Evolutionary conservation across 1,140 invertebrate genomes (phyloP).

Genomic region (Macrosteles quadrilineatus): DNA sequence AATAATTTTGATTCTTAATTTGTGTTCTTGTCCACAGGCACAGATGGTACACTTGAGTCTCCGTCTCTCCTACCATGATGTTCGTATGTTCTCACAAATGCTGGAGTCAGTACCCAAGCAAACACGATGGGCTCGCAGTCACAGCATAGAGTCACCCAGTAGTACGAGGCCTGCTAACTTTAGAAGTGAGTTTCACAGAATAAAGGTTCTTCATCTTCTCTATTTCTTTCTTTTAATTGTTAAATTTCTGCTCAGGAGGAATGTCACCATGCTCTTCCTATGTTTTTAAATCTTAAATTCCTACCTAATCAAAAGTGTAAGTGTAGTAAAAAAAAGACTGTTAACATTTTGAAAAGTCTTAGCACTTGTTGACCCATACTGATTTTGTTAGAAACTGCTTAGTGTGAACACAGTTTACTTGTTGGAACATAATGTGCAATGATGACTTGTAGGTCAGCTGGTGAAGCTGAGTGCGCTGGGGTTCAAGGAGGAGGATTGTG

Average conservation of each 20-base stretch:
- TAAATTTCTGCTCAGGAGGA: too few relatives aligned
- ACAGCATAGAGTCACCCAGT: conserved; percentile 38
- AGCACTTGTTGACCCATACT: too few relatives aligned
- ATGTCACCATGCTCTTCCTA: too few relatives aligned
- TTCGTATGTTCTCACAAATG: conserved; percentile 89
- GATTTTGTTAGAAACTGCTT: too few relatives aligned
- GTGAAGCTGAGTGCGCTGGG: conserved; percentile 67
- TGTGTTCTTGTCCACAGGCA: conserved; percentile 47
- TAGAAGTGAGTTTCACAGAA: conserved; percentile 47
- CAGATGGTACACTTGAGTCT: conserved; percentile 76
- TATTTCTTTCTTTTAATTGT: too few relatives aligned
- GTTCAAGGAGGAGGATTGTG: conserved; percentile 70
- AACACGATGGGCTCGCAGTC: conserved; percentile 57
- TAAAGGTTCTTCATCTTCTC: conserved; percentile 9
- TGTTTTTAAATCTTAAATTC: too few relatives aligned
- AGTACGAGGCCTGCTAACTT: conserved; percentile 47
- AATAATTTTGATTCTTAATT: too few relatives aligned
- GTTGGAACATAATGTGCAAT: too few relatives aligned
- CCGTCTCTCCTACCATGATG: conserved; percentile 90
- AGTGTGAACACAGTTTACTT: too few relatives aligned
- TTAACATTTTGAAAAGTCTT: too few relatives aligned
- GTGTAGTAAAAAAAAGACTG: too few relatives aligned
- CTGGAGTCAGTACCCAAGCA: conserved; percentile 83
- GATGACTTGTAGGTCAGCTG: conserved; percentile 56
- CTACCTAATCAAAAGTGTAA: too few relatives aligned